Evolutionary conservation across 2,888 invertebrate species (phyloP).

Genomic region (Drosophila kuntzei): DNA sequence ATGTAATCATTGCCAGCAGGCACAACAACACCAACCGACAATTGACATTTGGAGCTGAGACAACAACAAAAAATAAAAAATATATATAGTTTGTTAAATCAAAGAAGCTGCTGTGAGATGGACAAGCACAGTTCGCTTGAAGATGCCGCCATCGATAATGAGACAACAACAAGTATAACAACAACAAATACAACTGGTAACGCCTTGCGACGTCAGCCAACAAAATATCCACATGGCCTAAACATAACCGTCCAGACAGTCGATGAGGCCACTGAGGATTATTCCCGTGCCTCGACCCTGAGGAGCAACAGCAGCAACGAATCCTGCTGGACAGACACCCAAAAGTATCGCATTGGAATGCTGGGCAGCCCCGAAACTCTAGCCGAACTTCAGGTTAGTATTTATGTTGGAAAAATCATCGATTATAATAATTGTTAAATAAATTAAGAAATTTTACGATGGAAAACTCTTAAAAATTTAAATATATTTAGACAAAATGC

Average conservation of each 20-base stretch:
- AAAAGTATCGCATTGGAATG: conserved; percentile 79
- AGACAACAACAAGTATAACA: conserved; percentile 14
- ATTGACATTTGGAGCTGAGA: conserved; percentile 57
- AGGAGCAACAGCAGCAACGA: conserved; percentile 61
- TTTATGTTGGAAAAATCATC: no score
- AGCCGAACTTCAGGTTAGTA: conserved; percentile 71
- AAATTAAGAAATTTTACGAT: no score
- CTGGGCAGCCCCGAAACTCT: conserved; percentile 77
- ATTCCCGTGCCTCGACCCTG: conserved; percentile 69
- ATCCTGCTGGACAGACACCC: conserved; percentile 60
- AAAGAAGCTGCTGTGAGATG: conserved; percentile 45
- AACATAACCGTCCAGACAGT: conserved; percentile 78
- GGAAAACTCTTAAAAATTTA: no score
- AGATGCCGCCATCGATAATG: conserved; percentile 28
- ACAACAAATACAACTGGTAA: conserved; percentile 13
- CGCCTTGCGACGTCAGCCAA: conserved; percentile 74
- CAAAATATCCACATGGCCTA: conserved; percentile 82
- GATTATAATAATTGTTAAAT: no score
- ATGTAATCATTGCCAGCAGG: conserved; percentile 48
- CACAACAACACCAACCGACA: conserved; percentile 20
- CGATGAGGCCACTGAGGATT: conserved; percentile 54
- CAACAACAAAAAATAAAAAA: conserved; percentile 10
- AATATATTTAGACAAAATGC: no score
- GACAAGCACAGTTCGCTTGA: conserved; percentile 39
- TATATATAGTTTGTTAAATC: conserved; percentile 4